A percentile compares a stretch with the other conserved stretches of the same genome.
Evolutionary conservation across 2,797 vertebrate genomes (phyloP).

Genomic region (Cephalopachus bancanus): DNA sequence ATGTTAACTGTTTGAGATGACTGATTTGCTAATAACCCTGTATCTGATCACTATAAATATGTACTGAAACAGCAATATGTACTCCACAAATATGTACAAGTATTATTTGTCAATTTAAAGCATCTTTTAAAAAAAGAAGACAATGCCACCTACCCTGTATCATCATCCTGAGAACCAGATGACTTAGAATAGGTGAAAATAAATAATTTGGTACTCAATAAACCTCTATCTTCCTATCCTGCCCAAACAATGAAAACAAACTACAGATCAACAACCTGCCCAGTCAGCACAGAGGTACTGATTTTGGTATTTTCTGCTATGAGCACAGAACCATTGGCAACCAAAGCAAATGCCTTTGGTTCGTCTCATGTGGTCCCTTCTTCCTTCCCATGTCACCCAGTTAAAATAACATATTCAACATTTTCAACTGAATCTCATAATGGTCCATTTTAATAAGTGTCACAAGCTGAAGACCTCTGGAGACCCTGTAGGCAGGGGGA

Average conservation of each 20-base stretch:
- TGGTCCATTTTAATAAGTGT: constrained; percentile 60
- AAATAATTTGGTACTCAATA: background rate
- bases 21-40: background rate
- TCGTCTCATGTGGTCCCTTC: constrained; percentile 49
- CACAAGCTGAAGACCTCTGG: constrained; percentile 40
- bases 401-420: background rate
- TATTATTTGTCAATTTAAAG: background rate
- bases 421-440: constrained; percentile 47
- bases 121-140: background rate
- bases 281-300: background rate
- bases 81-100: background rate
- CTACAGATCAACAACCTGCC: background rate
- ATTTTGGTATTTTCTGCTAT: constrained; percentile 53
- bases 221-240: background rate
- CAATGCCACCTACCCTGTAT: background rate
- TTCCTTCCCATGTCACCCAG: background rate
- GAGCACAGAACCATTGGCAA: constrained; percentile 41
- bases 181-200: background rate
- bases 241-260: background rate
- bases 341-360: constrained; percentile 33
- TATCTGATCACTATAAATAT: background rate
- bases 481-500: background rate
- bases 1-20: background rate
- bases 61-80: background rate
- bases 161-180: background rate